These are phyloP conservation scores for Meles meles DNA, from an alignment of 2,113 vertebrate genomes.

Conservation along the genomic window DNA sequence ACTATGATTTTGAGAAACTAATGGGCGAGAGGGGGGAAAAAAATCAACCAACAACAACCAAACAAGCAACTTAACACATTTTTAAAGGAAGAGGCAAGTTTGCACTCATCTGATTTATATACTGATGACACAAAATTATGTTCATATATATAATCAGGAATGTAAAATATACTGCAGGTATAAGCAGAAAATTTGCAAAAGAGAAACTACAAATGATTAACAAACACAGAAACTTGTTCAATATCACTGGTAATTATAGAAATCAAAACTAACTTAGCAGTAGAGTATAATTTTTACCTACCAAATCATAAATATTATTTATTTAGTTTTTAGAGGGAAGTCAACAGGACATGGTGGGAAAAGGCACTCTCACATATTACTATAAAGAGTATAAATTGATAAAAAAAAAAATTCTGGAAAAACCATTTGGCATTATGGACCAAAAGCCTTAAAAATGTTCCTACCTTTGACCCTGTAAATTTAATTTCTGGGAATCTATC, in stretches of 20 bases:
- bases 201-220: neutral
- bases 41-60: neutral
- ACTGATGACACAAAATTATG: neutral
- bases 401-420: neutral
- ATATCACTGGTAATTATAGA: neutral
- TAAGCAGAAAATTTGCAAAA: neutral
- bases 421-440: constrained; percentile 14
- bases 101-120: neutral
- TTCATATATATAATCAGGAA: neutral
- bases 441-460: constrained; percentile 39
- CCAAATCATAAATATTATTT: neutral
- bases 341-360: neutral
- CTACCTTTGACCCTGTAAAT: constrained; percentile 52
- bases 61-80: neutral
- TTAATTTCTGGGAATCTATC: constrained; percentile 61
- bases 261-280: constrained; percentile 12
- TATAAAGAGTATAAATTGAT: neutral
- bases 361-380: neutral
- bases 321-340: neutral
- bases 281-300: neutral
- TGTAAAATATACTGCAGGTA: neutral
- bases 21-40: neutral
- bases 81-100: neutral
- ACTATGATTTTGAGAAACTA: constrained; percentile 11
- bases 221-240: neutral